phyloP scores from a whole-genome alignment of 2,797 vertebrate species.

The Hippopotamyrus pictus region DNA sequence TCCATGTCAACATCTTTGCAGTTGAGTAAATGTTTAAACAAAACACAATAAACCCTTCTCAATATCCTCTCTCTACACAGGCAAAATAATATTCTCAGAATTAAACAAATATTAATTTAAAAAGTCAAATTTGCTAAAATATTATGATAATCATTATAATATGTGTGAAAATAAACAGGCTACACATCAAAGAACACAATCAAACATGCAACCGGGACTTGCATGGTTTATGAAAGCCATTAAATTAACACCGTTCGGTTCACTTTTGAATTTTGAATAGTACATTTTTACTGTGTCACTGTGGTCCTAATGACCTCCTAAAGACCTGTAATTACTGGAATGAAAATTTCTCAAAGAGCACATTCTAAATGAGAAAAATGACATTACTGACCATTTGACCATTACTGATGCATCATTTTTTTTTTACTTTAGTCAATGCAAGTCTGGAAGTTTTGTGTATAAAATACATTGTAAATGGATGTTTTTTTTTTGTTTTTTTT shows the following conservation, averaged over 20 bases:
- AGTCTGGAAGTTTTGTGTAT: not conserved
- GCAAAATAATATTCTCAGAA: not conserved
- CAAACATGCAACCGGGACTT: not conserved
- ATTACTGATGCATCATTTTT: not conserved
- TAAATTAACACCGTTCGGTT: not conserved
- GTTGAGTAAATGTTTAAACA: conserved; percentile 8
- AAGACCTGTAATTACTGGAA: not conserved
- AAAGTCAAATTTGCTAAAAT: conserved; percentile 1
- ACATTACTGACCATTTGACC: not conserved
- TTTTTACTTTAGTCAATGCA: not conserved
- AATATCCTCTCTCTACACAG: not conserved
- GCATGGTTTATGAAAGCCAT: not conserved
- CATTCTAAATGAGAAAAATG: not conserved
- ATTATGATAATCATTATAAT: not conserved
- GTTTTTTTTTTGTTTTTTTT: not conserved
- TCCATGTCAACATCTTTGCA: conserved; percentile 6
- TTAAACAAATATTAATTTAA: not conserved
- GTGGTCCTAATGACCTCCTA: not conserved
- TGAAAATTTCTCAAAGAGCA: not conserved
- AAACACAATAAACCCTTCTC: conserved; percentile 1
- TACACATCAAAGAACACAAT: not conserved
- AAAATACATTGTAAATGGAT: not conserved
- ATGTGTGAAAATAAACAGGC: not conserved
- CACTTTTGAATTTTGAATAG: not conserved
- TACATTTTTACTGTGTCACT: not conserved